Evolutionary conservation across 2,888 invertebrate species (phyloP).

Genomic region (Scaeva pyrastri): DNA sequence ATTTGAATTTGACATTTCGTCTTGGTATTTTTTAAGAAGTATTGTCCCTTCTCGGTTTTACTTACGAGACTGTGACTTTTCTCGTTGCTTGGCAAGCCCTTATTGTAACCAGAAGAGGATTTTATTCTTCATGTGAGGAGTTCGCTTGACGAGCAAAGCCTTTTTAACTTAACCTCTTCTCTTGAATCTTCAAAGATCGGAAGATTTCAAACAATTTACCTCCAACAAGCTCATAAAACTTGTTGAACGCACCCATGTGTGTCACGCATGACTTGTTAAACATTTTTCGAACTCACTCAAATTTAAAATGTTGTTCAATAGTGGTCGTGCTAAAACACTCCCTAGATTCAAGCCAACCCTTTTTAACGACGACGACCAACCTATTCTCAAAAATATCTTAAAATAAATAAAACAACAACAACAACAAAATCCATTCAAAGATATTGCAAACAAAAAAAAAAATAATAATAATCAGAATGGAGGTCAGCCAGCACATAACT

Average conservation of each 20-base stretch:
- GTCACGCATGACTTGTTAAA: constrained; percentile 35
- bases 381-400: constrained; percentile 29
- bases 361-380: constrained; percentile 46
- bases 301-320: background rate
- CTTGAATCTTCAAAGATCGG: background rate
- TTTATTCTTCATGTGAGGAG: too few species aligned
- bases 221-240: background rate
- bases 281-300: constrained; percentile 1
- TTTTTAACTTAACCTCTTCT: background rate
- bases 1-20: too few species aligned
- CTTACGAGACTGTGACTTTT: too few species aligned
- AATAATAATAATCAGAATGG: constrained; percentile 42
- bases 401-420: background rate
- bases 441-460: too few species aligned
- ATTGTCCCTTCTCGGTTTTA: too few species aligned
- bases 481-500: constrained; percentile 54
- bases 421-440: constrained; percentile 19
- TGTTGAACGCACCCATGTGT: constrained; percentile 35
- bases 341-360: constrained; percentile 34
- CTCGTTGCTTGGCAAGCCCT: too few species aligned
- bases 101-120: too few species aligned
- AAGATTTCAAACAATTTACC: background rate
- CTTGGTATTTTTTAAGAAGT: too few species aligned
- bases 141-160: too few species aligned
- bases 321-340: constrained; percentile 35